A percentile compares a stretch with the other conserved stretches of the same genome.
Conservation (phyloP, 2,888 invertebrate species). For the Pegoplata infirma region DNA sequence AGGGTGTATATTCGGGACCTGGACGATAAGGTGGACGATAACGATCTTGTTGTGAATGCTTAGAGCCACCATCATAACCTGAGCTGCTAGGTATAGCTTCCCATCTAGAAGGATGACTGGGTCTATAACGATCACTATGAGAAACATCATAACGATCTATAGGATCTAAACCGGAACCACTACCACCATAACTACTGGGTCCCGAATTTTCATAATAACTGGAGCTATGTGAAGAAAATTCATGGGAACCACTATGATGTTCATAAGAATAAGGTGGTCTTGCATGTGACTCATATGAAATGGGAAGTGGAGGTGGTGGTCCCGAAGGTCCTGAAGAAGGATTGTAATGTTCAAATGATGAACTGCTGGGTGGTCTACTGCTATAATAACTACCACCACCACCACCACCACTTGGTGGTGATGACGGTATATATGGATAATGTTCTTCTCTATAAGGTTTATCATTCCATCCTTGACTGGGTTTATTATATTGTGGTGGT, state of each 20-base stretch:
- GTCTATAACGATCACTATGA: constrained; percentile 69
- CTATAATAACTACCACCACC: constrained; percentile 70
- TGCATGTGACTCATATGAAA: constrained; percentile 71
- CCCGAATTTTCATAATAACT: constrained; percentile 73
- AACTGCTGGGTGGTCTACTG: constrained; percentile 69
- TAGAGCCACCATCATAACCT: constrained; percentile 69
- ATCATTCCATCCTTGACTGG: constrained; percentile 67
- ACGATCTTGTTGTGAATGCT: constrained; percentile 68
- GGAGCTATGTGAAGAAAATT: constrained; percentile 73
- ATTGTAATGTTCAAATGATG: constrained; percentile 73
- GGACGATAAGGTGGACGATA: constrained; percentile 74
- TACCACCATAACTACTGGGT: constrained; percentile 73
- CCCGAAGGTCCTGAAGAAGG: constrained; percentile 70
- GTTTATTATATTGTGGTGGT: constrained; percentile 73
- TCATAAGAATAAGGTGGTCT: constrained; percentile 68
- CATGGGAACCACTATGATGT: constrained; percentile 72
- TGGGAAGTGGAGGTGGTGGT: constrained; percentile 66
- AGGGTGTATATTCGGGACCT: constrained; percentile 72
- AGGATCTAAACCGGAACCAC: constrained; percentile 66
- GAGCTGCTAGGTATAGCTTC: constrained; percentile 75
- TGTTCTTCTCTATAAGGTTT: constrained; percentile 67
- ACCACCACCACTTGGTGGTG: constrained; percentile 65
- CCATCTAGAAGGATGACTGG: constrained; percentile 73
- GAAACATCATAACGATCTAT: constrained; percentile 75
- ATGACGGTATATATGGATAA: constrained; percentile 67